phyloP scores from a whole-genome alignment of 92 coral and sea anemone genomes.

The Bergia puertoricense region DNA sequence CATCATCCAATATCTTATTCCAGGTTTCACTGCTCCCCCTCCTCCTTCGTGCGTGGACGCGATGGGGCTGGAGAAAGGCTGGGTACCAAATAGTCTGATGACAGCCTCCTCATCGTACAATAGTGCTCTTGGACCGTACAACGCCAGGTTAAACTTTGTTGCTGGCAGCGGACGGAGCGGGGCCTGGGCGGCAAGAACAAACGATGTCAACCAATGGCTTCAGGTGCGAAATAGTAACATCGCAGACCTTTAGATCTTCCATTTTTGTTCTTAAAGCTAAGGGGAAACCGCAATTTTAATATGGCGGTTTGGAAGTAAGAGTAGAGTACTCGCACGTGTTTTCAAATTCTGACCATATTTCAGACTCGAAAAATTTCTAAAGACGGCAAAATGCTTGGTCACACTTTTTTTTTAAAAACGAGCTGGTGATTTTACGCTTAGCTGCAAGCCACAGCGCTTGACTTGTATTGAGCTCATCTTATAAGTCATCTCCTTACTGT shows the following conservation, averaged over 20 bases:
- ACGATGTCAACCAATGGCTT: conserved; percentile 73
- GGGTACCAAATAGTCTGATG: neutral
- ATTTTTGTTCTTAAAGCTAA: neutral
- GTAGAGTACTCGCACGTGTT: too few species aligned
- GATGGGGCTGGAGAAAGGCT: conserved; percentile 35
- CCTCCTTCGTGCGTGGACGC: conserved; percentile 30
- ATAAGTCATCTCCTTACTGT: too few species aligned
- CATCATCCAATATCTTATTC: neutral
- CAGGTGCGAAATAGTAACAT: conserved; percentile 19
- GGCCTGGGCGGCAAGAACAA: conserved; percentile 63
- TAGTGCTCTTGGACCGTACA: neutral
- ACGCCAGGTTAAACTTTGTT: neutral
- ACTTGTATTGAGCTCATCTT: too few species aligned
- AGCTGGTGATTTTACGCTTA: too few species aligned
- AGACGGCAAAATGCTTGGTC: too few species aligned
- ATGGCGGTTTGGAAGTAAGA: too few species aligned
- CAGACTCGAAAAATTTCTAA: too few species aligned
- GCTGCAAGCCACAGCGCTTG: too few species aligned
- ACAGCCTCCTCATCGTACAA: neutral
- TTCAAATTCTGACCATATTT: too few species aligned
- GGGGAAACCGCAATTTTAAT: neutral
- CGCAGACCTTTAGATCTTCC: too few species aligned
- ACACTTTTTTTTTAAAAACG: too few species aligned
- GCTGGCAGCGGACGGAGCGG: conserved; percentile 51
- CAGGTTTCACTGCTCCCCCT: conserved; percentile 39